Evolutionary conservation across 2,888 invertebrate species (phyloP).

Genomic region (Blera fallax): DNA sequence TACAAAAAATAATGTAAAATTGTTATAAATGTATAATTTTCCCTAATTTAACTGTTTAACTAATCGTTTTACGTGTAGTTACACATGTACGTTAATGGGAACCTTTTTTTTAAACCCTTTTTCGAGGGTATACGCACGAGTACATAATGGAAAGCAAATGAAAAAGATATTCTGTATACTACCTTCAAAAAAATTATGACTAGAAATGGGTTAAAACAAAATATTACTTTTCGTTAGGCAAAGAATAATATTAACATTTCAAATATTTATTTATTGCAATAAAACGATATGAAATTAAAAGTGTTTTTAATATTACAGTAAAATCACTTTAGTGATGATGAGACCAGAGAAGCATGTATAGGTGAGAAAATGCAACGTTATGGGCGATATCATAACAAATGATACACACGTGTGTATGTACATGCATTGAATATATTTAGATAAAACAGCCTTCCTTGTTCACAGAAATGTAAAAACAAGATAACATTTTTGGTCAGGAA

Average conservation of each 20-base stretch:
- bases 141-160: background rate
- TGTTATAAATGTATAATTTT: constrained; percentile 31
- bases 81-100: background rate
- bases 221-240: constrained; percentile 52
- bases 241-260: constrained; percentile 56
- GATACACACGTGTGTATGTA: no score
- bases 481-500: no score
- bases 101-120: background rate
- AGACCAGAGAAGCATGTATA: no score
- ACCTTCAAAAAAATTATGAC: constrained; percentile 32
- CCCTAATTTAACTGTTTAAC: constrained; percentile 11
- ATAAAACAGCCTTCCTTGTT: no score
- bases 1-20: constrained; percentile 13
- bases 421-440: no score
- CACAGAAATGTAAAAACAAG: no score
- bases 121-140: background rate
- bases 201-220: constrained; percentile 21
- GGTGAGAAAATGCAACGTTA: no score
- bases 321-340: no score
- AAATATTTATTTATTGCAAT: constrained; percentile 72
- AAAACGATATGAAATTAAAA: constrained; percentile 43
- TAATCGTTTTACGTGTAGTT: constrained; percentile 3
- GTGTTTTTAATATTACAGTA: no score
- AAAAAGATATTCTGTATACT: constrained; percentile 40
- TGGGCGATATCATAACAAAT: no score